These are phyloP conservation scores for Thereva unica DNA, from an alignment of 2,888 invertebrate species.

Conservation along the genomic window DNA sequence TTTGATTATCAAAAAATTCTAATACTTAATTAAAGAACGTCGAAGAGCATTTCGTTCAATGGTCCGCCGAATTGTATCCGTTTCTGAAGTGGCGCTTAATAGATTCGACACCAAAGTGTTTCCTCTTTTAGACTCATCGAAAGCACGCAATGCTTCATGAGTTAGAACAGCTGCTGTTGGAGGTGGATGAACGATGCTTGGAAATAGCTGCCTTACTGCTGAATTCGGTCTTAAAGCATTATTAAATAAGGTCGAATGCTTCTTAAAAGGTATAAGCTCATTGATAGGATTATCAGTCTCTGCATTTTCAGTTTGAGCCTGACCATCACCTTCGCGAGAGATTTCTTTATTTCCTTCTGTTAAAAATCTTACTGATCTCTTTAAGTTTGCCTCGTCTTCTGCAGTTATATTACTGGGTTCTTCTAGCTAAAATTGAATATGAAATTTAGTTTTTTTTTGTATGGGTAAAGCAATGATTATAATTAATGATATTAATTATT, in stretches of 20 bases:
- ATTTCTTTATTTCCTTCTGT: slow-evolving; percentile 55
- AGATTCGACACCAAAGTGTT: slow-evolving; percentile 57
- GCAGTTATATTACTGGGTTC: slow-evolving; percentile 56
- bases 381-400: slow-evolving; percentile 61
- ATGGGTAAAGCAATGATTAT: too few relatives aligned
- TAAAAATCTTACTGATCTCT: slow-evolving; percentile 69
- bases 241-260: slow-evolving; percentile 57
- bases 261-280: slow-evolving; percentile 56
- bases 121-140: slow-evolving; percentile 67
- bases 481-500: too few relatives aligned
- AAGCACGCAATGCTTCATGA: slow-evolving; percentile 74
- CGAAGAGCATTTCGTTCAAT: slow-evolving; percentile 83
- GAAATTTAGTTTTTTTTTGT: neutral
- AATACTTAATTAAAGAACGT: slow-evolving; percentile 72
- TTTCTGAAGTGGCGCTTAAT: slow-evolving; percentile 59
- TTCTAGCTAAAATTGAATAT: slow-evolving; percentile 11
- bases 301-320: slow-evolving; percentile 49
- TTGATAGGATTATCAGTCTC: slow-evolving; percentile 56
- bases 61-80: slow-evolving; percentile 72
- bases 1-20: neutral
- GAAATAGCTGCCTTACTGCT: slow-evolving; percentile 82
- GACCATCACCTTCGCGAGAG: slow-evolving; percentile 49
- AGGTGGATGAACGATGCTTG: slow-evolving; percentile 70
- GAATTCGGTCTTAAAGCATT: slow-evolving; percentile 67
- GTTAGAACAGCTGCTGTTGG: slow-evolving; percentile 66